phyloP scores from a whole-genome alignment of 2,888 invertebrate genomes.

The Melitaea athalia region DNA sequence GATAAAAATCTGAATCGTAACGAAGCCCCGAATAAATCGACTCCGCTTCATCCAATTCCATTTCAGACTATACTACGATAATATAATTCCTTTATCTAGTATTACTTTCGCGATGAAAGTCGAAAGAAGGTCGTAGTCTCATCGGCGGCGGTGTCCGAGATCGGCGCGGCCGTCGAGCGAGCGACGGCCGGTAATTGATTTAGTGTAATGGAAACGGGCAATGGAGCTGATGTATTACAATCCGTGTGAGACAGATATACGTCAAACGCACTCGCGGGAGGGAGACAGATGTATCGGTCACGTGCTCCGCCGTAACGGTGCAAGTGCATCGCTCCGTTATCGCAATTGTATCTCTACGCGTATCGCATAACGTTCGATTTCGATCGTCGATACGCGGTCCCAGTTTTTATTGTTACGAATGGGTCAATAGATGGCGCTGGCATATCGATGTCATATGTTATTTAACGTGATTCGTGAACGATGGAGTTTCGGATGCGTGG shows the following conservation, averaged over 20 bases:
- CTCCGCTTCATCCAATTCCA: constrained; percentile 63
- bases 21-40: constrained; percentile 70
- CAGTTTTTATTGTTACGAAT: constrained; percentile 47
- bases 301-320: constrained; percentile 59
- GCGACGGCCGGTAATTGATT: constrained; percentile 69
- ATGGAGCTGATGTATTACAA: constrained; percentile 73
- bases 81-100: constrained; percentile 55
- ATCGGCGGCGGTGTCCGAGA: constrained; percentile 41
- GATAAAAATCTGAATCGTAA: constrained; percentile 74
- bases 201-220: constrained; percentile 80
- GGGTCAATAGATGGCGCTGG: constrained; percentile 66
- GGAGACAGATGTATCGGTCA: constrained; percentile 63
- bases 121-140: background rate
- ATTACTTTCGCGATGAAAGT: constrained; percentile 41
- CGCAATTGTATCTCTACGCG: constrained; percentile 67
- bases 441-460: constrained; percentile 51
- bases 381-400: constrained; percentile 40
- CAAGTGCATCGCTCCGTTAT: constrained; percentile 65
- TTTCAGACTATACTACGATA: constrained; percentile 62
- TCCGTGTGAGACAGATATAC: constrained; percentile 66
- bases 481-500: constrained; percentile 30
- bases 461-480: constrained; percentile 44
- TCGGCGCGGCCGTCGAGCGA: constrained; percentile 52
- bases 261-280: constrained; percentile 58
- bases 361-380: constrained; percentile 58